Evolutionary conservation across 1,140 invertebrate species (phyloP).

Genomic region (Leptinotarsa defecta): DNA sequence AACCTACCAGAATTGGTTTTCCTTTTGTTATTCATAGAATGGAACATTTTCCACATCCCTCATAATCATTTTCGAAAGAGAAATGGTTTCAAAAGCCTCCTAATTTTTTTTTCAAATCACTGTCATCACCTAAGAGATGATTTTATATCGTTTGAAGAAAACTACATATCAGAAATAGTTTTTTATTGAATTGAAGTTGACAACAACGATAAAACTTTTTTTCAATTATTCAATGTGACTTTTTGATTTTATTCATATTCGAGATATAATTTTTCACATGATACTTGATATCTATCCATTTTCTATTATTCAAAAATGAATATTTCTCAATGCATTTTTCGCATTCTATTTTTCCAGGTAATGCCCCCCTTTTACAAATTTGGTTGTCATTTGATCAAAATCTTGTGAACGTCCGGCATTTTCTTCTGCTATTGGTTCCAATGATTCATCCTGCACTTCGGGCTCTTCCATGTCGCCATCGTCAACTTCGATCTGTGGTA

Average conservation of each 20-base stretch:
- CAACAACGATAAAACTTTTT: background rate
- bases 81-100: background rate
- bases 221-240: background rate
- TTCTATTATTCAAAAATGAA: background rate
- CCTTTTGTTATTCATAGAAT: background rate
- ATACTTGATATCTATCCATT: background rate
- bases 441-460: background rate
- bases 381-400: background rate
- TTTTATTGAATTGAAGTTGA: background rate
- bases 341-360: background rate
- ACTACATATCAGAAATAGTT: background rate
- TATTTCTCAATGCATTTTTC: conserved; percentile 1
- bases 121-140: background rate
- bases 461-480: background rate
- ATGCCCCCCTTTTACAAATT: background rate
- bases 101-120: background rate
- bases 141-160: background rate
- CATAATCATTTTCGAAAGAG: background rate
- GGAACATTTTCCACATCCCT: background rate
- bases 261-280: background rate
- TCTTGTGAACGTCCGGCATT: background rate
- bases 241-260: background rate
- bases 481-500: background rate
- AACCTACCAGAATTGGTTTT: no score
- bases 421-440: background rate